Conservation (phyloP, 1,140 invertebrate species). For the Ctenoplectra terminalis region DNA sequence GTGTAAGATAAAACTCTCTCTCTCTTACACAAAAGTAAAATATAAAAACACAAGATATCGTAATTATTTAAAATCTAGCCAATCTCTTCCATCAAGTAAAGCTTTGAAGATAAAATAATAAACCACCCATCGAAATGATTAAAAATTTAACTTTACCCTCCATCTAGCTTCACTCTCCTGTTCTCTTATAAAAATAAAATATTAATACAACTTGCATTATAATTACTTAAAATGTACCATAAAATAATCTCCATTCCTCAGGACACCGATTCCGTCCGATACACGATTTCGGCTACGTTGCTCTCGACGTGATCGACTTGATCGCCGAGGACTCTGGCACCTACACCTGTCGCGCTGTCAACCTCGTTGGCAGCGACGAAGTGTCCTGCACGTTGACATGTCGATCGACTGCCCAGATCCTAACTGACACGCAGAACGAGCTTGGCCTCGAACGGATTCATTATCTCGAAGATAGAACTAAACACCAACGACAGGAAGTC, state of each 20-base stretch:
- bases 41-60: no score
- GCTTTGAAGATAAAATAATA: no score
- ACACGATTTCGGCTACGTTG: conserved; percentile 98
- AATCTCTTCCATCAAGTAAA: no score
- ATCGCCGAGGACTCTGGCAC: conserved; percentile 96
- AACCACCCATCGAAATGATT: no score
- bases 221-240: no score
- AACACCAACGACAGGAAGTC: conserved; percentile 88
- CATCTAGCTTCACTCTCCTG: no score
- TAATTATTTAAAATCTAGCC: no score
- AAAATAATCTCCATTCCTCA: conserved; percentile 56
- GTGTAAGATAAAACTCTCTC: no score
- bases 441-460: conserved; percentile 93
- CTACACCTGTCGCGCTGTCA: conserved; percentile 96
- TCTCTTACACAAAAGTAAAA: no score
- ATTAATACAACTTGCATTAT: no score
- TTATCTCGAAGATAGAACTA: conserved; percentile 91
- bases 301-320: conserved; percentile 94
- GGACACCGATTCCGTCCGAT: conserved; percentile 96
- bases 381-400: conserved; percentile 89
- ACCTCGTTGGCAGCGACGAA: conserved; percentile 94
- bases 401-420: conserved; percentile 89
- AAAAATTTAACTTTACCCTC: no score
- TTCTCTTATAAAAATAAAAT: no score
- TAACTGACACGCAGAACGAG: conserved; percentile 93